Percentiles rank a stretch among this genome's conserved stretches.
phyloP scores from a whole-genome alignment of 2,888 invertebrate species.

The Patella depressa region DNA sequence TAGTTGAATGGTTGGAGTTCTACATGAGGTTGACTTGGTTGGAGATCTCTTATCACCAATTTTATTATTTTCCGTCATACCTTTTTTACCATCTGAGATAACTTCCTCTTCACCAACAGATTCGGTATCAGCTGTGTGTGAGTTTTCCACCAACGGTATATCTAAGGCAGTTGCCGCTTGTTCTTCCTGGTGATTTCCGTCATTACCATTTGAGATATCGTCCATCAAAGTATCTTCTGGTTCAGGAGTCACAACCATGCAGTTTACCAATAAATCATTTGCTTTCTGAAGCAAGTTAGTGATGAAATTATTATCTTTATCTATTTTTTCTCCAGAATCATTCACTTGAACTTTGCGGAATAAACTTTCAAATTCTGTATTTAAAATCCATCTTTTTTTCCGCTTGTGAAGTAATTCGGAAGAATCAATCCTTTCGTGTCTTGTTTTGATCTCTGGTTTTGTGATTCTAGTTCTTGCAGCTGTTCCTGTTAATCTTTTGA shows the following conservation, averaged over 20 bases:
- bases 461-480: neutral
- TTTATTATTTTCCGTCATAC: neutral
- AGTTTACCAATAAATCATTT: neutral
- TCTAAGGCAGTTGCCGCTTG: neutral
- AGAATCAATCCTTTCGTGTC: neutral
- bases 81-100: neutral
- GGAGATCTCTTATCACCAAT: too few species aligned
- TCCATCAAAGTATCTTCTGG: neutral
- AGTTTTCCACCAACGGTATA: too few species aligned
- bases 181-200: neutral
- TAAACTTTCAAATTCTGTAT: conserved; percentile 4
- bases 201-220: neutral
- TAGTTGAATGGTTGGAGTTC: too few species aligned
- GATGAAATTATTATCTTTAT: neutral
- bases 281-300: neutral
- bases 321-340: neutral
- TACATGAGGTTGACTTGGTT: too few species aligned
- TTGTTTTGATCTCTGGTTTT: neutral
- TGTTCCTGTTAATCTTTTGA: neutral
- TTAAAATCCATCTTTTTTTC: neutral
- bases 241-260: neutral
- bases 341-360: neutral
- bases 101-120: neutral
- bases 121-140: neutral
- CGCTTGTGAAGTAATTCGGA: neutral